Evolutionary conservation across 2,797 vertebrate species (phyloP).

Genomic region (Fistularia commersonii): DNA sequence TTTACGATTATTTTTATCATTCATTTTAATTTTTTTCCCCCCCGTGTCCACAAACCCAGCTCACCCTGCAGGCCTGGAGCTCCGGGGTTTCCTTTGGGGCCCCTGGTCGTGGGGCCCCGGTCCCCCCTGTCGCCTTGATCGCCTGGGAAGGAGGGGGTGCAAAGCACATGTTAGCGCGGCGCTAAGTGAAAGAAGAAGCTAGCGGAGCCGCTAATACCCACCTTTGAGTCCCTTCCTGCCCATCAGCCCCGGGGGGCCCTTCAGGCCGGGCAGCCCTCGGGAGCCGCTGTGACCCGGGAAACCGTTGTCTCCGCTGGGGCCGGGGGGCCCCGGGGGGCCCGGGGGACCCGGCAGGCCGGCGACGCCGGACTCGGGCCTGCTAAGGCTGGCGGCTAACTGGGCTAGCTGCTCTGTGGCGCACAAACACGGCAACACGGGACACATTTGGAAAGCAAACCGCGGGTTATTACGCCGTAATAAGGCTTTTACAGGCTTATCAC

Average conservation of each 20-base stretch:
- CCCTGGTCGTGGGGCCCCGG: constrained; percentile 82
- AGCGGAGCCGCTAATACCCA: constrained; percentile 53
- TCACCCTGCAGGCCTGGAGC: constrained; percentile 87
- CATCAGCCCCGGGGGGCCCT: constrained; percentile 86
- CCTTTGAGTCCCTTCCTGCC: constrained; percentile 90
- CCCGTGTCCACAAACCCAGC: not conserved
- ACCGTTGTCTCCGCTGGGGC: constrained; percentile 84
- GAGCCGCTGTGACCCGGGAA: constrained; percentile 89
- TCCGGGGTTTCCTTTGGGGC: constrained; percentile 85
- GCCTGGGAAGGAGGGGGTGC: constrained; percentile 66
- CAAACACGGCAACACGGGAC: constrained; percentile 2
- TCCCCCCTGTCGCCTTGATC: constrained; percentile 91
- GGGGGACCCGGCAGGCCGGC: constrained; percentile 85
- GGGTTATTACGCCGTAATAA: too few relatives aligned
- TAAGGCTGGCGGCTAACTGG: constrained; percentile 91
- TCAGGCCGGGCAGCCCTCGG: constrained; percentile 90
- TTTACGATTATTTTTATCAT: not conserved
- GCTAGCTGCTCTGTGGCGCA: constrained; percentile 88
- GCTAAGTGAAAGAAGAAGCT: too few relatives aligned
- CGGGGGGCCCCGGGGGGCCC: constrained; percentile 85
- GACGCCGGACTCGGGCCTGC: constrained; percentile 84
- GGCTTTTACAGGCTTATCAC: too few relatives aligned
- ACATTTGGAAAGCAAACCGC: too few relatives aligned
- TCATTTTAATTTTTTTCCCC: not conserved
- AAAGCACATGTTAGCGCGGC: not conserved